Conservation (phyloP, 2,888 invertebrate species). For the Eupsilia transversa region DNA sequence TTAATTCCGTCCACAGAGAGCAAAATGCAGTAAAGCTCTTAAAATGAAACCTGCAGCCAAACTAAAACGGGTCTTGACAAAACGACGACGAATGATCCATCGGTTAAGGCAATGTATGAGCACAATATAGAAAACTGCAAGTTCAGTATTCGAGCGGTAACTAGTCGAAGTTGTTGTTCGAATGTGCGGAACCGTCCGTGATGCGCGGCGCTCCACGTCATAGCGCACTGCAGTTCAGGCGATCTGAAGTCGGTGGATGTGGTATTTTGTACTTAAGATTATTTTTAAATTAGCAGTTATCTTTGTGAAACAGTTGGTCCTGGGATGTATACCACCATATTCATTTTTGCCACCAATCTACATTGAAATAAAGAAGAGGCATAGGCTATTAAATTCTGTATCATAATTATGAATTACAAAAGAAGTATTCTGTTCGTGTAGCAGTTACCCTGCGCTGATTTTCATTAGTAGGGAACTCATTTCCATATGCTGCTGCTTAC, state of each 20-base stretch:
- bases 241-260: constrained; percentile 29
- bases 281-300: no score
- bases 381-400: no score
- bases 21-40: neutral
- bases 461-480: no score
- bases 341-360: no score
- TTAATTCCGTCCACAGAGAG: neutral
- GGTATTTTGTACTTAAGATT: no score
- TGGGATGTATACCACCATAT: no score
- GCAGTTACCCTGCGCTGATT: no score
- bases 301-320: no score
- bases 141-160: constrained; percentile 33
- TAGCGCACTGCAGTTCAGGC: constrained; percentile 45
- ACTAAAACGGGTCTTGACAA: neutral
- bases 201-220: constrained; percentile 22
- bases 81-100: neutral
- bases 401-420: no score
- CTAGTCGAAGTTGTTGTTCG: constrained; percentile 32
- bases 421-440: no score
- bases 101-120: neutral
- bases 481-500: no score
- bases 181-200: constrained; percentile 56
- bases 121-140: constrained; percentile 13
- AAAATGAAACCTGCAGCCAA: neutral
- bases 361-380: no score